A percentile compares a stretch with the other conserved stretches of the same genome.
These are phyloP conservation scores for Blastobasis lacticolella DNA, from an alignment of 2,888 invertebrate genomes.

Conservation along the genomic window DNA sequence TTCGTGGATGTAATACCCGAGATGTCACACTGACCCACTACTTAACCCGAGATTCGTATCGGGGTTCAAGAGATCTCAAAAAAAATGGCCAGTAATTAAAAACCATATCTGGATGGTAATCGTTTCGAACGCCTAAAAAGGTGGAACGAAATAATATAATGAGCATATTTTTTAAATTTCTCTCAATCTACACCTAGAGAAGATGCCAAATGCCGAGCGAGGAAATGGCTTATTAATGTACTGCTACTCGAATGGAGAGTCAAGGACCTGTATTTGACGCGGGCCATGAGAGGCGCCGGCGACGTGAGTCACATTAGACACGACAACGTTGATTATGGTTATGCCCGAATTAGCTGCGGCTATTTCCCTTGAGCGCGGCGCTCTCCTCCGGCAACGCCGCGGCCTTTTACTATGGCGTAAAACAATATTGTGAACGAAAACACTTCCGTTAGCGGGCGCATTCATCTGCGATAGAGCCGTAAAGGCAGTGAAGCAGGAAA, in stretches of 20 bases:
- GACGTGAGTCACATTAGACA: slow-evolving; percentile 46
- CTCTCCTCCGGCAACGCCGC: background rate
- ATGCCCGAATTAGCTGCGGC: slow-evolving; percentile 27
- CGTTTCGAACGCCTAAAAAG: slow-evolving; percentile 2
- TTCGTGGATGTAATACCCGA: slow-evolving; percentile 22
- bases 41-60: slow-evolving; percentile 22
- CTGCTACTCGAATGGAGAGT: slow-evolving; percentile 39
- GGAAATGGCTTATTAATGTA: slow-evolving; percentile 46
- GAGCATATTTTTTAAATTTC: background rate
- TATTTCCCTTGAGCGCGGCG: slow-evolving; percentile 16
- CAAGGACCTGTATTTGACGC: slow-evolving; percentile 50
- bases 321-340: slow-evolving; percentile 41
- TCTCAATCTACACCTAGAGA: background rate
- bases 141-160: too few species aligned
- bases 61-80: slow-evolving; percentile 15
- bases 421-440: background rate
- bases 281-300: slow-evolving; percentile 21
- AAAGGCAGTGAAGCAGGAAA: slow-evolving; percentile 13
- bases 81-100: slow-evolving; percentile 21
- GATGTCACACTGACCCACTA: slow-evolving; percentile 29
- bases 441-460: background rate
- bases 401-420: too few species aligned
- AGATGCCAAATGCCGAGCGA: slow-evolving; percentile 19
- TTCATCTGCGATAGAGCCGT: background rate
- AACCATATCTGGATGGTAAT: slow-evolving; percentile 27